These are phyloP conservation scores for Chionomys nivalis DNA, from an alignment of 2,113 vertebrate genomes.

Conservation along the genomic window DNA sequence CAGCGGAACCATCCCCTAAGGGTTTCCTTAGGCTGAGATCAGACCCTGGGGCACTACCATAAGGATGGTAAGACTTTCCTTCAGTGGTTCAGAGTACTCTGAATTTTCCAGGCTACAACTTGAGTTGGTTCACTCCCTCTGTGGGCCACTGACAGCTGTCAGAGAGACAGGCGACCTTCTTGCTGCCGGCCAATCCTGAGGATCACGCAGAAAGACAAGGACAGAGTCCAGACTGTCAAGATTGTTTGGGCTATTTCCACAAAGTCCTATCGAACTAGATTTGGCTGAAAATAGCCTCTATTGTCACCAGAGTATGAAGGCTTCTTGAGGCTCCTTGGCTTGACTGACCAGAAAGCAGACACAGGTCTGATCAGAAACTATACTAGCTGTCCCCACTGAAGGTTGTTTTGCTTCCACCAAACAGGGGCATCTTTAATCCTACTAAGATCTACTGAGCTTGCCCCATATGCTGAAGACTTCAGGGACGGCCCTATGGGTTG, in stretches of 20 bases:
- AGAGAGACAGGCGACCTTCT: constrained; percentile 53
- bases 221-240: constrained; percentile 61
- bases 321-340: background rate
- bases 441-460: background rate
- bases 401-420: background rate
- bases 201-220: constrained; percentile 59
- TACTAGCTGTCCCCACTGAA: too few relatives aligned
- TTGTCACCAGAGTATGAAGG: background rate
- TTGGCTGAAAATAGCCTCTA: constrained; percentile 37
- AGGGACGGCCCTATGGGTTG: background rate
- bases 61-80: constrained; percentile 2
- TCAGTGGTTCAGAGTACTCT: constrained; percentile 35
- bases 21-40: constrained; percentile 61
- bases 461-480: background rate
- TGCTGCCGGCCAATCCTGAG: constrained; percentile 48
- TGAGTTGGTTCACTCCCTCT: constrained; percentile 48
- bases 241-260: constrained; percentile 25
- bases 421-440: background rate
- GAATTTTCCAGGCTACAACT: constrained; percentile 51
- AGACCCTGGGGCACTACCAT: constrained; percentile 39
- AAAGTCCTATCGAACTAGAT: constrained; percentile 36
- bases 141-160: constrained; percentile 70
- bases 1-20: background rate
- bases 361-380: background rate
- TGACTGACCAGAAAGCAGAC: background rate